phyloP scores from a whole-genome alignment of 2,113 vertebrate genomes.

The Misgurnus mizolepis region DNA sequence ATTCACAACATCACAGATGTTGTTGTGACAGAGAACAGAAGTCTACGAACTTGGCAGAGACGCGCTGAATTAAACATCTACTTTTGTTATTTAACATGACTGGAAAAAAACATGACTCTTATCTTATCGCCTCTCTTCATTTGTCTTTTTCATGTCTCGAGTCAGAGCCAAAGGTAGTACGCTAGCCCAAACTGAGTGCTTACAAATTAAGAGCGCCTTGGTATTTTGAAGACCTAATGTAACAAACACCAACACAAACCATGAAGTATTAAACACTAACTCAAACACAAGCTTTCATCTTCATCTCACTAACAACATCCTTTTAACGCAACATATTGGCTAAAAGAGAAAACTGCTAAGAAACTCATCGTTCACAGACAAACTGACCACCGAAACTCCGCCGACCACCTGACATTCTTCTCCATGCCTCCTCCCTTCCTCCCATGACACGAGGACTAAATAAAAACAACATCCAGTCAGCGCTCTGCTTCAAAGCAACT shows the following conservation, averaged over 20 bases:
- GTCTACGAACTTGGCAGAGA: neutral
- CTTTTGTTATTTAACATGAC: slow-evolving; percentile 10
- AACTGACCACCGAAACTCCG: neutral
- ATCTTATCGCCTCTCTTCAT: neutral
- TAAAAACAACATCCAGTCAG: slow-evolving; percentile 61
- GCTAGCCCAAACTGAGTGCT: neutral
- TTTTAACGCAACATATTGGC: too few relatives aligned
- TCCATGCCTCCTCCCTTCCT: slow-evolving; percentile 50
- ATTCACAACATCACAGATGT: slow-evolving; percentile 29
- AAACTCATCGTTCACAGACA: slow-evolving; percentile 9
- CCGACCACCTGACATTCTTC: slow-evolving; percentile 56
- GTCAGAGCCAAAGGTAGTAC: neutral
- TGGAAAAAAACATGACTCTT: neutral
- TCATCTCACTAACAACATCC: too few relatives aligned
- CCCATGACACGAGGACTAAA: slow-evolving; percentile 61
- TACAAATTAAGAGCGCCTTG: neutral
- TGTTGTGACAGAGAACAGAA: slow-evolving; percentile 21
- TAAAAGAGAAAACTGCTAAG: too few relatives aligned
- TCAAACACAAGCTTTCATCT: too few relatives aligned
- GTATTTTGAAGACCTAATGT: neutral
- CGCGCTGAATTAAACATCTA: neutral
- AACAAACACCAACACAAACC: neutral
- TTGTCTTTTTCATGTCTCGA: neutral
- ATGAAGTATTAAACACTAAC: neutral
- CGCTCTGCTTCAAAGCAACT: slow-evolving; percentile 66